phyloP scores from a whole-genome alignment of 2,113 vertebrate species.

The Myrmecophaga tridactyla region DNA sequence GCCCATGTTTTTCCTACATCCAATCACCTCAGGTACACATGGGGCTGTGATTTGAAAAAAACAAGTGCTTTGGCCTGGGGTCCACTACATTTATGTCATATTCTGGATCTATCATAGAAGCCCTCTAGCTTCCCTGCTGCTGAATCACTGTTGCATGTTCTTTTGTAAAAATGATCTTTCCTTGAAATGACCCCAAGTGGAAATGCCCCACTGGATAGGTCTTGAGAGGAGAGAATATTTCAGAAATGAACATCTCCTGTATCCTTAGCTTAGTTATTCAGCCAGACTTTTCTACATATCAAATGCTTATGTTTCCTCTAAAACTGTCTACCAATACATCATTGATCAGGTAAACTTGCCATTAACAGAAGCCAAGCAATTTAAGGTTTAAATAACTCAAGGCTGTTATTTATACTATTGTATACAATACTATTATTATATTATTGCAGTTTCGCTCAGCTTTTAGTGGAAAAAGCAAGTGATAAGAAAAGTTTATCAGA shows the following conservation, averaged over 20 bases:
- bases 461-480: not conserved
- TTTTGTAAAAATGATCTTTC: constrained; percentile 63
- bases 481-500: not conserved
- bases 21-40: constrained; percentile 58
- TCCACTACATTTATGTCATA: constrained; percentile 63
- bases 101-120: not conserved
- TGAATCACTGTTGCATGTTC: constrained; percentile 32
- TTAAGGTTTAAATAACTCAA: not conserved
- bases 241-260: not conserved
- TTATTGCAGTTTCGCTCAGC: not conserved
- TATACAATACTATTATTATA: too few species aligned
- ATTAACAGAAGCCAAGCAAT: not conserved
- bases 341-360: not conserved
- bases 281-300: not conserved
- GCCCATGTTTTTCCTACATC: constrained; percentile 54
- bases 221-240: not conserved
- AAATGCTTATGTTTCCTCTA: not conserved
- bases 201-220: not conserved
- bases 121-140: not conserved
- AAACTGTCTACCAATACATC: not conserved
- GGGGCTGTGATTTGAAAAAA: constrained; percentile 67
- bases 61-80: constrained; percentile 24
- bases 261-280: not conserved
- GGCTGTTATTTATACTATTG: too few species aligned
- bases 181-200: constrained; percentile 13